phyloP scores from a whole-genome alignment of 1,140 invertebrate genomes.

The Chironomus striatipennis region DNA sequence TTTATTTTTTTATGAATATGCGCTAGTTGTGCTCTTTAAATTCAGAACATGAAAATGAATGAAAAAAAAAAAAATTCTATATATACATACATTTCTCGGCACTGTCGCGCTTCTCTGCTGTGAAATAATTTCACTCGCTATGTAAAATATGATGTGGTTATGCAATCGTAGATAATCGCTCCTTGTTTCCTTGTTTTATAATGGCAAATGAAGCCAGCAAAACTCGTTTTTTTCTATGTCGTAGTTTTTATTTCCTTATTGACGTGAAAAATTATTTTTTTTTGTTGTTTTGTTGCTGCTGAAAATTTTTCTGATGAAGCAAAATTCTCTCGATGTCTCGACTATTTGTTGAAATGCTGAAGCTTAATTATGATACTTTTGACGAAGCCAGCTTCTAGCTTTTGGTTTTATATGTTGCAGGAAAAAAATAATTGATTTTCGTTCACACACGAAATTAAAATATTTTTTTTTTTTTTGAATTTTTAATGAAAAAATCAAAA shows the following conservation, averaged over 20 bases:
- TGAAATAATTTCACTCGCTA: neutral
- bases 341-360: neutral
- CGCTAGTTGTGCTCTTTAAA: too few relatives aligned
- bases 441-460: neutral
- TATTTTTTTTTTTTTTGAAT: neutral
- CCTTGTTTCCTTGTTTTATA: neutral
- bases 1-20: too few relatives aligned
- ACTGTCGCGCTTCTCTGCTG: neutral
- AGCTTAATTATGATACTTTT: neutral
- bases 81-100: neutral
- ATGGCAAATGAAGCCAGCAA: neutral
- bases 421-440: neutral
- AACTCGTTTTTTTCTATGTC: too few relatives aligned
- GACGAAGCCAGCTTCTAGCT: neutral
- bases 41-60: too few relatives aligned
- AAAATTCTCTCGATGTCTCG: neutral
- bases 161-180: neutral
- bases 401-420: neutral
- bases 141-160: neutral
- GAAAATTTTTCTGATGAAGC: neutral
- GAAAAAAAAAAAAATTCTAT: too few relatives aligned
- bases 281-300: neutral
- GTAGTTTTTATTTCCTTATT: slow-evolving; percentile 4
- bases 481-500: neutral
- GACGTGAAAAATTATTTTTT: neutral